These are phyloP conservation scores for Popillia japonica DNA, from an alignment of 1,140 invertebrate species.

Conservation along the genomic window DNA sequence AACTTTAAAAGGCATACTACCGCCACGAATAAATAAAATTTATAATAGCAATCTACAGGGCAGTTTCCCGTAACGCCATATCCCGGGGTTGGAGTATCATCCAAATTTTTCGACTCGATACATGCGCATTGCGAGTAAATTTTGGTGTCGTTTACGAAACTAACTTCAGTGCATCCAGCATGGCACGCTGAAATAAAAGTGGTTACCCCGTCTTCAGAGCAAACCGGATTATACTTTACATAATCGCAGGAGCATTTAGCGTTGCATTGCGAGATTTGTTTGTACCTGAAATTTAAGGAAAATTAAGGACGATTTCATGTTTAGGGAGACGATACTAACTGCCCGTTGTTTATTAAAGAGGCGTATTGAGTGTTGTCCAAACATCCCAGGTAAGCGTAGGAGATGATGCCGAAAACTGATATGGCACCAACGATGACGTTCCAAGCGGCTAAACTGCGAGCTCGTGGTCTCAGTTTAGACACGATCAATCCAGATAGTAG, in stretches of 20 bases:
- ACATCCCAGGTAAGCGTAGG: constrained; percentile 77
- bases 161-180: constrained; percentile 68
- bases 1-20: constrained; percentile 75
- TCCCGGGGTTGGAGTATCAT: constrained; percentile 63
- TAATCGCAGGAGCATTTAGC: constrained; percentile 71
- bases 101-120: constrained; percentile 54
- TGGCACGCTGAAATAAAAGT: constrained; percentile 78
- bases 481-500: constrained; percentile 74
- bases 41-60: constrained; percentile 70
- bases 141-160: constrained; percentile 53
- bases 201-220: constrained; percentile 65
- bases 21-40: constrained; percentile 72
- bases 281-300: constrained; percentile 57
- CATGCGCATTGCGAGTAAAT: constrained; percentile 68
- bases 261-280: constrained; percentile 67
- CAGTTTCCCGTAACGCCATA: constrained; percentile 64
- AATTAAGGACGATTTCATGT: background rate
- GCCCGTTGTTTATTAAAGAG: constrained; percentile 61
- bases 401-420: constrained; percentile 70
- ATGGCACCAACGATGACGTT: constrained; percentile 75
- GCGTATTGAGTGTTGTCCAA: constrained; percentile 66
- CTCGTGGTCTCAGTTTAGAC: constrained; percentile 73
- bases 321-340: constrained; percentile 48
- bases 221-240: constrained; percentile 75
- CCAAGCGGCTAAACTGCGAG: constrained; percentile 75